Conservation (phyloP, 2,888 invertebrate species). For the Scaptodrosophila latifasciaeformis region DNA sequence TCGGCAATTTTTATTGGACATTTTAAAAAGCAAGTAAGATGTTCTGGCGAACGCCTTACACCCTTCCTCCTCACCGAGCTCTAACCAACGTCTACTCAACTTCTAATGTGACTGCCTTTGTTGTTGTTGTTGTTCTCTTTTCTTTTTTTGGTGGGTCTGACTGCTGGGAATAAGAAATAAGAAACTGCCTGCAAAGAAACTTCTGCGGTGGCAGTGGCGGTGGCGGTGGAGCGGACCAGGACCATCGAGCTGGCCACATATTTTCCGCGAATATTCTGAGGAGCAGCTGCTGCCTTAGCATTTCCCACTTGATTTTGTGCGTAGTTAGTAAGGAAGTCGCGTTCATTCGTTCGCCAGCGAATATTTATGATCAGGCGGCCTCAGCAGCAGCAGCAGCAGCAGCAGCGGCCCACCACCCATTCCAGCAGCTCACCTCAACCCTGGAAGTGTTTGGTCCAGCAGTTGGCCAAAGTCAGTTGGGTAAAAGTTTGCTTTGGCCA, state of each 20-base stretch:
- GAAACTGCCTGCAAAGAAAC: constrained; percentile 59
- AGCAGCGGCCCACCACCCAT: constrained; percentile 15
- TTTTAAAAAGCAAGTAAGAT: constrained; percentile 76
- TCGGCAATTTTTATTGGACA: constrained; percentile 77
- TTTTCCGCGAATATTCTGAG: constrained; percentile 50
- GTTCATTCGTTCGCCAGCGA: constrained; percentile 64
- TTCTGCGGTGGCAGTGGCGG: constrained; percentile 21
- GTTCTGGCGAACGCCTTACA: constrained; percentile 45
- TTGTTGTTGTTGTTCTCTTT: constrained; percentile 30
- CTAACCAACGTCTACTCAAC: constrained; percentile 5
- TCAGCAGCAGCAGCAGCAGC: constrained; percentile 1
- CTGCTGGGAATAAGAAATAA: constrained; percentile 65
- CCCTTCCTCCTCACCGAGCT: constrained; percentile 2
- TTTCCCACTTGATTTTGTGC: constrained; percentile 66
- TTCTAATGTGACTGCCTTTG: constrained; percentile 39
- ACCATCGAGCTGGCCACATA: constrained; percentile 38
- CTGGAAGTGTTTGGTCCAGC: too few species aligned
- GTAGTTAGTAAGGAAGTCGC: constrained; percentile 70
- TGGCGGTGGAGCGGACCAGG: constrained; percentile 9
- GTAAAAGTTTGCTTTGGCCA: constrained; percentile 52
- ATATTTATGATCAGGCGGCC: constrained; percentile 72
- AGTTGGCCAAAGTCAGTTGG: constrained; percentile 20
- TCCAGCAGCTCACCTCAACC: constrained; percentile 7
- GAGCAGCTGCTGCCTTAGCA: constrained; percentile 57
- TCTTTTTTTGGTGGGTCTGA: constrained; percentile 1